phyloP scores from a whole-genome alignment of 2,797 vertebrate genomes.

The Pseudomugil gertrudae region DNA sequence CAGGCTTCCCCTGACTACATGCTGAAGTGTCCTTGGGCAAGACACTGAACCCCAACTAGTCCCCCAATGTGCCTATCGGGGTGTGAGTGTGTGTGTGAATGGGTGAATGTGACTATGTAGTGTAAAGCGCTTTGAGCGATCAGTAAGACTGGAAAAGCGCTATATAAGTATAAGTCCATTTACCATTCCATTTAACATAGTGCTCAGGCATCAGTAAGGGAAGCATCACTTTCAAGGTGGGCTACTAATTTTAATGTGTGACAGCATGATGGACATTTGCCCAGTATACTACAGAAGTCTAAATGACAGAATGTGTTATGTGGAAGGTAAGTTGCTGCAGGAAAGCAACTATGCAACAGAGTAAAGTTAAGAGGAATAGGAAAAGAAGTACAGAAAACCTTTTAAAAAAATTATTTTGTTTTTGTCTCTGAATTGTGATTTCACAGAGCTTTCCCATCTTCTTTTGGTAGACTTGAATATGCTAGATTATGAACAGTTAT shows the following conservation, averaged over 20 bases:
- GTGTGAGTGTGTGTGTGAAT: too few relatives aligned
- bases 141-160: too few relatives aligned
- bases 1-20: too few relatives aligned
- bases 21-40: too few relatives aligned
- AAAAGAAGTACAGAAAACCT: not conserved
- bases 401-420: not conserved
- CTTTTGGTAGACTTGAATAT: not conserved
- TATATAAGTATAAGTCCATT: too few relatives aligned
- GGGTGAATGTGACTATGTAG: too few relatives aligned
- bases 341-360: not conserved
- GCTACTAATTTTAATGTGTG: not conserved
- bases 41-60: too few relatives aligned
- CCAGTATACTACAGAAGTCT: not conserved
- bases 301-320: not conserved
- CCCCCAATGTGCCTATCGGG: too few relatives aligned
- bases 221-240: not conserved
- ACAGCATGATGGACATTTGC: slow-evolving; percentile 1
- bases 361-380: not conserved
- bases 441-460: not conserved
- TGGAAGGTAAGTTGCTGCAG: not conserved
- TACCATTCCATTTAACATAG: too few relatives aligned
- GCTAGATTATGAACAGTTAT: not conserved
- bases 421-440: not conserved
- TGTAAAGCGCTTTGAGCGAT: too few relatives aligned
- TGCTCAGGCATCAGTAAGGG: not conserved